phyloP scores from a whole-genome alignment of 2,113 vertebrate species.

The Chionodraco myersi region DNA sequence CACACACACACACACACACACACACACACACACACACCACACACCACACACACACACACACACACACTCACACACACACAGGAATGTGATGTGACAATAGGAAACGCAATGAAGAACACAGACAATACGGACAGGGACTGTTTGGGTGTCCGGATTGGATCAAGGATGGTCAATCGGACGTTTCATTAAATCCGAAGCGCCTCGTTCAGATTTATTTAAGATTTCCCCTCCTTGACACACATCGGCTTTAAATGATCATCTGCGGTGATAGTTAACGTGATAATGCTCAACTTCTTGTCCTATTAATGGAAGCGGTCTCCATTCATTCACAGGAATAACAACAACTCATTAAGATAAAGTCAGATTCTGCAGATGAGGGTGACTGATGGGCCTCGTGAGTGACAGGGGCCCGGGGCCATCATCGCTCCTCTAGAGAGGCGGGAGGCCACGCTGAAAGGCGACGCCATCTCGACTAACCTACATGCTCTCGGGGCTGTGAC shows the following conservation, averaged over 20 bases:
- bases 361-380: slow-evolving; percentile 75
- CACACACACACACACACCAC: no score
- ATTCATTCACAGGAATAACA: slow-evolving; percentile 72
- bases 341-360: slow-evolving; percentile 80
- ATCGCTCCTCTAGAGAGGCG: slow-evolving; percentile 51
- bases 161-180: slow-evolving; percentile 6
- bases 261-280: slow-evolving; percentile 42
- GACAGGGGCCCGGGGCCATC: slow-evolving; percentile 72
- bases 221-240: background rate
- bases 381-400: slow-evolving; percentile 77
- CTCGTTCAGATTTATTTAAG: slow-evolving; percentile 5
- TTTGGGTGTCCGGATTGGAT: slow-evolving; percentile 38
- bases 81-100: slow-evolving; percentile 68
- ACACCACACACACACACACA: no score
- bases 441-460: slow-evolving; percentile 23
- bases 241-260: slow-evolving; percentile 25
- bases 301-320: slow-evolving; percentile 60
- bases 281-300: slow-evolving; percentile 54
- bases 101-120: slow-evolving; percentile 52
- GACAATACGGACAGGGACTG: slow-evolving; percentile 39
- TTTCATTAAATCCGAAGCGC: slow-evolving; percentile 16
- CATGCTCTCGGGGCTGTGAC: slow-evolving; percentile 69
- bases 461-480: slow-evolving; percentile 67
- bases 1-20: slow-evolving; percentile 27
- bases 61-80: slow-evolving; percentile 36